Conservation (phyloP, 2,113 vertebrate genomes). For the Cynocephalus volans region DNA sequence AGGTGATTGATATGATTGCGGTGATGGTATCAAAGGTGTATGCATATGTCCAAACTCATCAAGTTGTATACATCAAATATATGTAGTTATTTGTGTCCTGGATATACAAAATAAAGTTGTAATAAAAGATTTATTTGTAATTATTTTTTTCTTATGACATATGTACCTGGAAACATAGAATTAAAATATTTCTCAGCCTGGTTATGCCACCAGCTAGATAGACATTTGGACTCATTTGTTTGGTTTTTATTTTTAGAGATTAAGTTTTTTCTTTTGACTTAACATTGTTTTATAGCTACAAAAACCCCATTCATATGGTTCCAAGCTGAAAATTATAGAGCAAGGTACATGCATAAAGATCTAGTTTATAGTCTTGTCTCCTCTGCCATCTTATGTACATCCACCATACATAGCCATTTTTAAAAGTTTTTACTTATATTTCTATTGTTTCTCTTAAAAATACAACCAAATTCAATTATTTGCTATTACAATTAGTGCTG, state of each 20-base stretch:
- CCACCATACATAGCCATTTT: neutral
- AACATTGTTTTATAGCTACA: neutral
- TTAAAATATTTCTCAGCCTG: neutral
- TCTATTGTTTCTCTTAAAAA: neutral
- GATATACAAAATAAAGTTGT: neutral
- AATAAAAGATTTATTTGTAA: neutral
- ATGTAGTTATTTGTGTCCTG: neutral
- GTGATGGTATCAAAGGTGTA: neutral
- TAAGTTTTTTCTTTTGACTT: neutral
- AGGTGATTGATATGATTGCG: neutral
- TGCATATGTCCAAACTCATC: neutral
- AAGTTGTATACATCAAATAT: neutral
- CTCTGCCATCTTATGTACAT: neutral
- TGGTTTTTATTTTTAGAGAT: neutral
- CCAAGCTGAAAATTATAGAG: neutral
- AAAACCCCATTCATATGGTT: neutral
- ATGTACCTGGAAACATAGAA: too few relatives aligned
- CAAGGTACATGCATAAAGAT: neutral
- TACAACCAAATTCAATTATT: neutral
- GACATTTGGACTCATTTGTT: neutral
- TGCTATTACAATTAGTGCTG: neutral
- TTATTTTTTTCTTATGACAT: constrained; percentile 11
- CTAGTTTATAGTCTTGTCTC: neutral
- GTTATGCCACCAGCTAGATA: neutral
- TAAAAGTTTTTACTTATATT: neutral